Evolutionary conservation across 1,140 invertebrate species (phyloP).

Genomic region (Colletes gigas): DNA sequence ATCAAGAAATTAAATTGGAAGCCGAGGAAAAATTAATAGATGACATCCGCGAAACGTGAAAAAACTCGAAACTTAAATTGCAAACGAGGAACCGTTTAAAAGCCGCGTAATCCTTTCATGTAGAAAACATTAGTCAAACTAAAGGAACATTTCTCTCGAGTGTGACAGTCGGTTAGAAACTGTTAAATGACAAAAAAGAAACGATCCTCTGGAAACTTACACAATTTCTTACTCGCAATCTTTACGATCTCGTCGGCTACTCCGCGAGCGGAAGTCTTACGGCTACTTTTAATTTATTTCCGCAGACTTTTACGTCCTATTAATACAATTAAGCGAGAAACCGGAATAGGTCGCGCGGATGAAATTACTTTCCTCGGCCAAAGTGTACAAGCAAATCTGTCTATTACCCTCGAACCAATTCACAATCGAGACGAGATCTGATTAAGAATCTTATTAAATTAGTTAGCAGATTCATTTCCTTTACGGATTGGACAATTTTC

Average conservation of each 20-base stretch:
- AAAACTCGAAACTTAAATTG: conserved; percentile 38
- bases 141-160: conserved; percentile 23
- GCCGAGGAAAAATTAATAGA: not conserved
- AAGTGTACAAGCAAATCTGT: conserved; percentile 31
- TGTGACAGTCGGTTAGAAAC: conserved; percentile 44
- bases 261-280: not conserved
- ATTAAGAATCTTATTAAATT: not conserved
- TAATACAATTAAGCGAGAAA: conserved; percentile 26
- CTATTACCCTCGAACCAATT: conserved; percentile 1
- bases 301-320: conserved; percentile 21
- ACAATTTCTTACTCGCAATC: conserved; percentile 43
- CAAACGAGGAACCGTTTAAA: conserved; percentile 23
- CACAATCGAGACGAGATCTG: not conserved
- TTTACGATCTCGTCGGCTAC: conserved; percentile 26
- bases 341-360: not conserved
- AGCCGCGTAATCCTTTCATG: conserved; percentile 18
- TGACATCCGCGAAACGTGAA: not conserved
- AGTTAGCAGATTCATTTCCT: not conserved
- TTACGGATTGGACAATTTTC: not conserved
- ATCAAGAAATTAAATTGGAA: not conserved
- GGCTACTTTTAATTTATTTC: conserved; percentile 54
- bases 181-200: conserved; percentile 54
- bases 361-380: conserved; percentile 34
- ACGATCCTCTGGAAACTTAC: conserved; percentile 39
- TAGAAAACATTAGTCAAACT: conserved; percentile 54